Base-by-base conservation (phyloP, 2,888 invertebrate species). In the Eristalinus aeneus region DNA sequence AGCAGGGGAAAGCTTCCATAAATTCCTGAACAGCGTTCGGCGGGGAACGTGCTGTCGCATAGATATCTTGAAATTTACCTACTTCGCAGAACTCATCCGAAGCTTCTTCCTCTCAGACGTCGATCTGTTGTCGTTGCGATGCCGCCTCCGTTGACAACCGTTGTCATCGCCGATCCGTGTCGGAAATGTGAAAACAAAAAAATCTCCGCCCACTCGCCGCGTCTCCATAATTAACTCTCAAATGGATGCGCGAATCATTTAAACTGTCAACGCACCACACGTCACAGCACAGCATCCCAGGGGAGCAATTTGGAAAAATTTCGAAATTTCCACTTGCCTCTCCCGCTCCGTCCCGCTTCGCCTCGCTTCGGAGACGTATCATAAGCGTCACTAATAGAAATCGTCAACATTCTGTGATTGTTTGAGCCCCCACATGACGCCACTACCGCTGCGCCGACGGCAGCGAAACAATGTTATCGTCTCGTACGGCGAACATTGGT, bases 381-480 rank as follows among this genome's bases (percentile, higher is more conserved):
- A 46, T 36, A 34, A 12, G n/a, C 12, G 32, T 22, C 46, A 32
- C 64, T 67, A 75, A 75, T 75, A 12, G 8, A 16, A 75, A 75
- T 11, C 27, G 20, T 36, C 67, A 75, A 75, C 58, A 60, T 11
- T 67, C 4, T 36, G 39, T 46, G 4, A 1, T 16, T 16, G 46
- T 46, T 8, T 46, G 75, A 67, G 27, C 27, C 71, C 78, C 39
- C 78, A 78, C 78, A 78, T 78, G 71, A 64, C 46, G 78, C 78
- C 71, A 78, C 34, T 27, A 27, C 27, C 27, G 27, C 64, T 32
- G 20, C 3, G 23, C 68, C 16, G 16, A 61, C 34, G 20, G 68
- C 76, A 54, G 68, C 4, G 8, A 69, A 36, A 34, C 58, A 72
- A 58, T 60, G 32, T 46, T 34, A 64, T 71, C 78, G 64, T 16